Evolutionary conservation across 2,888 invertebrate genomes (phyloP), one percentile per base, ranked within the genome.

Genomic region (Aricia artaxerxes): DNA sequence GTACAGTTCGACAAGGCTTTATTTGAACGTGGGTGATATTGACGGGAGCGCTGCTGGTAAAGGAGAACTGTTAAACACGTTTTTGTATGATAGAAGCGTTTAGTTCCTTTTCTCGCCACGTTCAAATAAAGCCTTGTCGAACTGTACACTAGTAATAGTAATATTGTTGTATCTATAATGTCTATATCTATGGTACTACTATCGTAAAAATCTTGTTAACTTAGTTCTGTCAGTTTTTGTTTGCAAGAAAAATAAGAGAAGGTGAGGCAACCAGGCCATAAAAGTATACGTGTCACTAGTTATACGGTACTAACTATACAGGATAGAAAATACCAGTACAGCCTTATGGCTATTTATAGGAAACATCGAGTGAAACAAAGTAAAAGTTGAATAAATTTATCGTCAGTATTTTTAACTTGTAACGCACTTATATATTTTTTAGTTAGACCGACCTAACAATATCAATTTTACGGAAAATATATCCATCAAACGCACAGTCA

Each of bases 331-430:
- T 75, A 57, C 57, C 35, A 57, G 57, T 31, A 31, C 11, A 44
- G 57, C 49, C 57, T 73, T 24, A 35, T 35, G 76, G 76, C 53
- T 75, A 75, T 75, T 75, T 75, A 75, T 75, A 44, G 76, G 57
- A 57, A 6, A 49, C 24, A 44, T 75, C n/a, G 1, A 24, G 49
- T 24, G 35, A 35, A 57, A 76, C 35, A 35, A 57, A 76, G 57
- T 76, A 57, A 76, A 76, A 76, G 76, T 57, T 35, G 16, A 53
- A 5, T 73, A 44, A 44, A 69, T 69, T 69, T 3, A 69, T 49
- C 49, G 49, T 40, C 6, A 40, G 24, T 53, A 11, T 53, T 53
- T 6, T 40, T 40, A 6, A 40, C 6, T 1, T 5, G 6, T 40
- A 5, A 40, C 40, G 5, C 40, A 1, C 40, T 40, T 40, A 53